Evolutionary conservation across 2,113 vertebrate species (phyloP), one percentile per base, ranked within the genome.

Genomic region (Leuciscus idus): DNA sequence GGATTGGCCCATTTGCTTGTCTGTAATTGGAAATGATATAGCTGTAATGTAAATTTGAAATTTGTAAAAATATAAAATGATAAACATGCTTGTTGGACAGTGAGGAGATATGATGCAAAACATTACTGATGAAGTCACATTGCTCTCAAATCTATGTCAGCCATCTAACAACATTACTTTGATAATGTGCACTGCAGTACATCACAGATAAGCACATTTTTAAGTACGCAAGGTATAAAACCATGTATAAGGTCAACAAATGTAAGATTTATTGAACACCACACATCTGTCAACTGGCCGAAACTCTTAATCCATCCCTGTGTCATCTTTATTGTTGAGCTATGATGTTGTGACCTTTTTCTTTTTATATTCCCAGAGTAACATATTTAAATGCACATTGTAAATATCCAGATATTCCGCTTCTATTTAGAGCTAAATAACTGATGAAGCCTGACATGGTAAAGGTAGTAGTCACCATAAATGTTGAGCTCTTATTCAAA

Each of bases 401-500:
- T 50, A n/a, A 75, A 86, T 23, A 6, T 30, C 17, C 59, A 77
- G 57, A 76, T 50, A 39, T 83, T 59, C 28, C 19, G 79, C 68
- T 74, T 70, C 72, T 77, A 43, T 57, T 70, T 78, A 33, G 2
- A 50, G 73, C 12, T 52, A 21, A 48, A 48, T 23, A 83, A 73
- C 57, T 76, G 39, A 62, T n/a, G n/a, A 73, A 70, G 33, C 19
- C 21, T n/a, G 73, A 48, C 11, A 28, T 4, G 13, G 77, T 59
- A 15, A 55, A 62, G 23, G 26, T 21, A 39, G 11, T 13, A 39
- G 11, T 13, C 6, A 4, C 2, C 2, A 57, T 21, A 85, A 50
- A 70, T 52, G 81, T 70, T 70, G 62, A 26, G 19, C 62, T 68
- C 8, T 81, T 81, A 21, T 81, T 81, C 28, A 12, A 28, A 82